phyloP scores from a whole-genome alignment of 2,888 invertebrate species.

The Callyntrura guangdongensis region DNA sequence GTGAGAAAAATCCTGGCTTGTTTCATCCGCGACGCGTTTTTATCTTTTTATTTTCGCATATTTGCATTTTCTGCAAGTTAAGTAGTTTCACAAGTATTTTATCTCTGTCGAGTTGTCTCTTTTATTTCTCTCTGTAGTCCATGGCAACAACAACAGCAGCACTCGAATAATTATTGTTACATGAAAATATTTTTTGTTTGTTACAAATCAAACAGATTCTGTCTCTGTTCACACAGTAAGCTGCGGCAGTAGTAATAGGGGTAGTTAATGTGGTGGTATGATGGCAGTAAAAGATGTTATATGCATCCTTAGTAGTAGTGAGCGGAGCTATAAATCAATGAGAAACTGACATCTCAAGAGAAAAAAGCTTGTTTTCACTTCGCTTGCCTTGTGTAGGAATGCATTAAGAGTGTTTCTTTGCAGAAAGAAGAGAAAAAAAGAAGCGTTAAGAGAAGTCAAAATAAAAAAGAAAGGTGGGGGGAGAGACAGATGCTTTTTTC shows the following conservation, averaged over 20 bases:
- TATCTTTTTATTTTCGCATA: constrained; percentile 43
- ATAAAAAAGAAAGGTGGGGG: neutral
- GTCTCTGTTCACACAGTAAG: constrained; percentile 31
- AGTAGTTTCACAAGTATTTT: constrained; percentile 42
- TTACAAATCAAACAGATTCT: constrained; percentile 70
- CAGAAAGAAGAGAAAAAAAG: constrained; percentile 8
- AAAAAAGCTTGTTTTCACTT: constrained; percentile 75
- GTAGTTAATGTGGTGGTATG: no score
- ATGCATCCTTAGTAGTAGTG: constrained; percentile 10
- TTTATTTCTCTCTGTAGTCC: neutral
- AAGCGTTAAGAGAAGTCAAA: neutral
- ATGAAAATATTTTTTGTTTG: constrained; percentile 63
- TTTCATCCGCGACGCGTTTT: no score
- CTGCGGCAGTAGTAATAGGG: neutral
- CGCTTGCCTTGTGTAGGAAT: constrained; percentile 18
- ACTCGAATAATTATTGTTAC: constrained; percentile 41
- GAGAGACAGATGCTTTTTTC: neutral
- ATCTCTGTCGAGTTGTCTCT: constrained; percentile 33
- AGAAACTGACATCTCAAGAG: constrained; percentile 60
- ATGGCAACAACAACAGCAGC: neutral
- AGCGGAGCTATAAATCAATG: constrained; percentile 74
- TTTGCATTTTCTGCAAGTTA: constrained; percentile 38
- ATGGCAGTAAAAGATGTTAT: constrained; percentile 23
- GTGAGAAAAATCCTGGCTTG: constrained; percentile 43
- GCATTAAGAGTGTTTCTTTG: constrained; percentile 26